Percentiles rank a stretch among this genome's conserved stretches.
These are phyloP conservation scores for Aleiodes sp. DNA, from an alignment of 1,140 invertebrate species.

Conservation along the genomic window DNA sequence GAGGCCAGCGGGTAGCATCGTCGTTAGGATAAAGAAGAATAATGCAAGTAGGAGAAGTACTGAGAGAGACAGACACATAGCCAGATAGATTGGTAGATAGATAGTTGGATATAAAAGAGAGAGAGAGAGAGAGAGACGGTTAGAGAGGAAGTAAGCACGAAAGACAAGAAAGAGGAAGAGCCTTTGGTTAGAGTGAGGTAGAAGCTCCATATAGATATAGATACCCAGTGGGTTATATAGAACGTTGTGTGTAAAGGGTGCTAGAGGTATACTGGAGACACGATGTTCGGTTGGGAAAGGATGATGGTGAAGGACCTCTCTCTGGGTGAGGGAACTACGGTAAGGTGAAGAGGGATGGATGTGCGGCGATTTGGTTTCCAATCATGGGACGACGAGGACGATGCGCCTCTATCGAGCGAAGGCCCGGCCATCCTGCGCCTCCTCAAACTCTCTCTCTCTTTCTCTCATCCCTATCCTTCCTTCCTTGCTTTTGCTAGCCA, in stretches of 20 bases:
- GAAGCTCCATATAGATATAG: not conserved
- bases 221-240: too few species aligned
- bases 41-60: slow-evolving; percentile 29
- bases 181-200: slow-evolving; percentile 25
- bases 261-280: slow-evolving; percentile 30
- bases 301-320: slow-evolving; percentile 21
- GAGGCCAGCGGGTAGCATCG: slow-evolving; percentile 42
- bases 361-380: slow-evolving; percentile 68
- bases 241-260: slow-evolving; percentile 44
- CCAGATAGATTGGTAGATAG: slow-evolving; percentile 44
- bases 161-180: not conserved
- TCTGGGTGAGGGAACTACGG: slow-evolving; percentile 34
- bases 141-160: slow-evolving; percentile 8
- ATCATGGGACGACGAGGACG: slow-evolving; percentile 66
- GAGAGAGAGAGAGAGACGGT: slow-evolving; percentile 41
- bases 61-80: too few species aligned
- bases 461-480: slow-evolving; percentile 39
- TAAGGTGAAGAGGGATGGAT: slow-evolving; percentile 60
- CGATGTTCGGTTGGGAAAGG: slow-evolving; percentile 11
- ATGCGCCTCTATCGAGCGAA: slow-evolving; percentile 66
- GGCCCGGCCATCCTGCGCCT: slow-evolving; percentile 61
- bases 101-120: slow-evolving; percentile 39
- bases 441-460: too few species aligned
- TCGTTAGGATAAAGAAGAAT: slow-evolving; percentile 42
- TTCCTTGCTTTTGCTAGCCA: slow-evolving; percentile 51